Conservation (phyloP, 2,797 vertebrate species). For the Eulemur coronatus region DNA sequence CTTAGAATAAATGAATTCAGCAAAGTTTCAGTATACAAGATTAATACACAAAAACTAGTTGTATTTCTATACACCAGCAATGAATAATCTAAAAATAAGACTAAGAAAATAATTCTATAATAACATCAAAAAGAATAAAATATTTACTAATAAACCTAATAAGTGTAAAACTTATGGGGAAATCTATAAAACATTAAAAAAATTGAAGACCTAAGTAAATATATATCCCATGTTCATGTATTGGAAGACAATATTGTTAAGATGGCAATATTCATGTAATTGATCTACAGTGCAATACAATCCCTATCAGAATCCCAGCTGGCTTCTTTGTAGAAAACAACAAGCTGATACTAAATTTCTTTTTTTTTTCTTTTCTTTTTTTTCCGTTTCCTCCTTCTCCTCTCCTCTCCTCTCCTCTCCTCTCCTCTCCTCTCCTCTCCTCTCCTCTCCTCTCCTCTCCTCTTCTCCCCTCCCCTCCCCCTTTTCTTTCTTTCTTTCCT, state of each 20-base stretch:
- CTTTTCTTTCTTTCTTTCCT: too few species aligned
- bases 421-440: too few species aligned
- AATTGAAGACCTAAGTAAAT: not conserved
- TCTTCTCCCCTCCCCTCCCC: rapidly evolving
- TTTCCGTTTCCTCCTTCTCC: too few species aligned
- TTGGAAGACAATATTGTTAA: not conserved
- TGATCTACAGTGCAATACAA: not conserved
- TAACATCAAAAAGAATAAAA: not conserved
- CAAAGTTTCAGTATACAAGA: not conserved
- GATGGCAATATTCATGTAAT: not conserved
- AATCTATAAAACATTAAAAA: not conserved
- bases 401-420: too few species aligned
- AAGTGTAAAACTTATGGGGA: not conserved
- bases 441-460: too few species aligned
- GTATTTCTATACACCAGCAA: not conserved
- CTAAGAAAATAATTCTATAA: not conserved
- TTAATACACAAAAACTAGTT: not conserved
- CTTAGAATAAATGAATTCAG: not conserved
- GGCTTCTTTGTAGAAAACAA: not conserved
- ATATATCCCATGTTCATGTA: not conserved
- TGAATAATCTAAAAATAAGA: not conserved
- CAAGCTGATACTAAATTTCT: not conserved
- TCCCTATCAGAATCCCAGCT: not conserved
- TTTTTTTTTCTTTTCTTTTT: too few species aligned
- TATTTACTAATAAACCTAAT: not conserved